Evolutionary conservation across 2,888 invertebrate genomes (phyloP), one percentile per base, ranked within the genome.

Genomic region (Oxycera nigricornis): DNA sequence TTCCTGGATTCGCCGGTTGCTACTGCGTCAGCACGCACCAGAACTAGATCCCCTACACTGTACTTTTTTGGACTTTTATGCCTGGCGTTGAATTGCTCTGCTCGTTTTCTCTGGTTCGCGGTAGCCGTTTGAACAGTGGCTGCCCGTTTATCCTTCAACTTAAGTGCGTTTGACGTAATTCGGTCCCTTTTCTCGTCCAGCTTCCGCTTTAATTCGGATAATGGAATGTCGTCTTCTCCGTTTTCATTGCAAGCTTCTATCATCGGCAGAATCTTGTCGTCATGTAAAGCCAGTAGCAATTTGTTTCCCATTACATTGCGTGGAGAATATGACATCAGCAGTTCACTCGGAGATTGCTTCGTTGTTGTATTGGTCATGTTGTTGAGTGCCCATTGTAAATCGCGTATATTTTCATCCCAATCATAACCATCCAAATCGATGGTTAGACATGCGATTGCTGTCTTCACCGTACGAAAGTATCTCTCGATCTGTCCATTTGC

Each of bases 331-430:
- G 70, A 35, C 31, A 74, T 26, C 2, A 74, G 41, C n/a, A 72
- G 26, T 24, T 73, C 46, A 39, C 70, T 46, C 3, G 72, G 72
- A 26, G 74, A 39, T 17, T 57, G 6, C 14, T 46, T 28, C 2
- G 70, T 70, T 17, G 70, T 74, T 26, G 39, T n/a, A 22, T 35
- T 35, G 35, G 17, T 30, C 17, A 26, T 3, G 35, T 17, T 67
- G 62, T 67, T 73, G 2, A 73, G 28, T 11, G 65, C 35, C 73
- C 67, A 73, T 24, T 73, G 73, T 14, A 73, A 50, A 22, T 30
- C 55, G 2, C 22, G 31, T 7, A 59, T n/a, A 46, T 68, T 35
- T 35, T 35, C 35, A 35, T 35, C 11, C 6, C 35, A 35, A 35
- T 11, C 35, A 35, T 35, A 6, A 35, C 35, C 6, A 35, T 7